phyloP scores from a whole-genome alignment of 2,888 invertebrate genomes.

The Pristionchus maxplancki region DNA sequence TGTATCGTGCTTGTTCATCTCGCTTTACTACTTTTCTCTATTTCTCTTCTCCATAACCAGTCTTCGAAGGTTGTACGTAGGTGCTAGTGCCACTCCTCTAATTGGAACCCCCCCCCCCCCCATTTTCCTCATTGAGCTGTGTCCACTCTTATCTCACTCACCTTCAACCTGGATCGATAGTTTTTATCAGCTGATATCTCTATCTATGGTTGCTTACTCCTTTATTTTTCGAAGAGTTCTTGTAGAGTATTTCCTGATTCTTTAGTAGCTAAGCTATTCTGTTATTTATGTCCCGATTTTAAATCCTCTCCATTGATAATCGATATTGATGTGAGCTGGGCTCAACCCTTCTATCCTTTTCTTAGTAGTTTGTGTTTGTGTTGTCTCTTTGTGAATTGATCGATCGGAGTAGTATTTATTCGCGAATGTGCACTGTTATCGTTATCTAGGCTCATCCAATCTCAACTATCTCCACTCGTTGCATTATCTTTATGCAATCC shows the following conservation, averaged over 20 bases:
- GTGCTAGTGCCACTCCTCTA: neutral
- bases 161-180: constrained; percentile 34
- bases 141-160: constrained; percentile 8
- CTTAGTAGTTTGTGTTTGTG: constrained; percentile 13
- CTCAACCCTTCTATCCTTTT: neutral
- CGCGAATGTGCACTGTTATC: constrained; percentile 29
- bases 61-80: constrained; percentile 36
- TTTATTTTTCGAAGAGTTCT: constrained; percentile 27
- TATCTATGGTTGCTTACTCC: neutral
- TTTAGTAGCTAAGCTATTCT: constrained; percentile 40
- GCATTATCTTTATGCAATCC: constrained; percentile 14
- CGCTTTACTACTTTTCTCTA: constrained; percentile 35
- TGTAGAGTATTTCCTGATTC: neutral
- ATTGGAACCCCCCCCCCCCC: constrained; percentile 35
- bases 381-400: neutral
- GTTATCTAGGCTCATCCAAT: constrained; percentile 13
- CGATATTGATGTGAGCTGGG: constrained; percentile 45
- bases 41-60: constrained; percentile 35
- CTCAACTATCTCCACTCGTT: constrained; percentile 21
- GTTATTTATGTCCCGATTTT: constrained; percentile 22
- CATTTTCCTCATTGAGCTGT: constrained; percentile 38
- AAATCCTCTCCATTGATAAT: constrained; percentile 45
- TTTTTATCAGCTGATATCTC: constrained; percentile 46
- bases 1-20: constrained; percentile 27
- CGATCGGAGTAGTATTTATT: constrained; percentile 43